A percentile compares a stretch with the other conserved stretches of the same genome.
These are phyloP conservation scores for Lytechinus variegatus DNA, from an alignment of 35 echinoderm and acorn worm species.

Conservation along the genomic window DNA sequence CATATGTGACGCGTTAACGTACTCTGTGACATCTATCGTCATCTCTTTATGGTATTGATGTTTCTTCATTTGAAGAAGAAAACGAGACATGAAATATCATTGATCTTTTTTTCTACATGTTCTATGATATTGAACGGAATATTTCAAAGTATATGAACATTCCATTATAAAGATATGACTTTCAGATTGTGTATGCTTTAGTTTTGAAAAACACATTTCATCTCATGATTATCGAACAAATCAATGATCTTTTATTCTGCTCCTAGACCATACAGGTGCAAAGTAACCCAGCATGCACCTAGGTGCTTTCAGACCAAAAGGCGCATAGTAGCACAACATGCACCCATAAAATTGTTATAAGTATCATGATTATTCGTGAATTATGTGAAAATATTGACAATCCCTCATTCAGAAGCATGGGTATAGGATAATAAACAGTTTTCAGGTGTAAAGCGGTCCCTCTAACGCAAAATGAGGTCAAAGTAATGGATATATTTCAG, in stretches of 20 bases:
- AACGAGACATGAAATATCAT: neutral
- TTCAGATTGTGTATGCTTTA: neutral
- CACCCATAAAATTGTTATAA: no score
- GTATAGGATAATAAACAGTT: neutral
- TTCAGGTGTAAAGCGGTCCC: neutral
- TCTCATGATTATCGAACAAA: neutral
- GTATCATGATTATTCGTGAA: no score
- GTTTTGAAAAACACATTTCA: neutral
- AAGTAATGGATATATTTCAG: neutral
- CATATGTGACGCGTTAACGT: constrained; percentile 41
- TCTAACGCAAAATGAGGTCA: neutral
- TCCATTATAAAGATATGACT: neutral
- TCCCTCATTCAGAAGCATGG: neutral
- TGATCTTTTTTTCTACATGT: neutral
- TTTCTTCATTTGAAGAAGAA: neutral
- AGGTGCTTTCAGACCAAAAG: no score
- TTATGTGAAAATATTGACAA: neutral
- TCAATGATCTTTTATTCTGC: neutral
- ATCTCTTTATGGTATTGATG: constrained; percentile 18
- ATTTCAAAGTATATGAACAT: neutral
- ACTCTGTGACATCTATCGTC: constrained; percentile 28
- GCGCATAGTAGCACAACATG: no score
- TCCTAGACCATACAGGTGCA: no score
- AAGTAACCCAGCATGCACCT: no score
- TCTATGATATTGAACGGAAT: no score